Percentiles rank a stretch among this genome's conserved stretches.
These are phyloP conservation scores for Lordiphosa andalusiaca DNA, from an alignment of 2,888 invertebrate species.

Conservation along the genomic window DNA sequence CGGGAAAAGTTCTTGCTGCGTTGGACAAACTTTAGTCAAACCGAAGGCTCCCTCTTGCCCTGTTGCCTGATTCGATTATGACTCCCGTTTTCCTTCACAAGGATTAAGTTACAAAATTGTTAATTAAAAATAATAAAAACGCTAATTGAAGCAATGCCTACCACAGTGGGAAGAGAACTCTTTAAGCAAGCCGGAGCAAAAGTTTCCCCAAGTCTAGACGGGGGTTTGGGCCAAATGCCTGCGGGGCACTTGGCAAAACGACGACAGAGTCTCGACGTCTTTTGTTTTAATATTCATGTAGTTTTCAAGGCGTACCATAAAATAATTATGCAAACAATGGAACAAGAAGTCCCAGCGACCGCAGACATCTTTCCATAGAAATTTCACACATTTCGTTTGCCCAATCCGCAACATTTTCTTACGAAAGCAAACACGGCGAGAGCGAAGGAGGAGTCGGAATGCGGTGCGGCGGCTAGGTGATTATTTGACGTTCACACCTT, in stretches of 20 bases:
- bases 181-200: constrained; percentile 29
- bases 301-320: constrained; percentile 51
- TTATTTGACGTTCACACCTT: constrained; percentile 74
- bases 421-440: constrained; percentile 53
- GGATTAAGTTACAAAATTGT: constrained; percentile 71
- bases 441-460: constrained; percentile 41
- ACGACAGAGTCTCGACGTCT: constrained; percentile 41
- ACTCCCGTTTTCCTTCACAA: constrained; percentile 26
- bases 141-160: constrained; percentile 71
- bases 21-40: constrained; percentile 64
- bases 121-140: constrained; percentile 74
- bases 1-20: constrained; percentile 40
- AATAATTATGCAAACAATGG: constrained; percentile 69
- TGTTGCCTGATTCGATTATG: constrained; percentile 3
- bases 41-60: constrained; percentile 5
- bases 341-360: constrained; percentile 29
- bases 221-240: constrained; percentile 25
- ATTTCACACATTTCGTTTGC: constrained; percentile 61
- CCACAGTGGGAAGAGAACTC: constrained; percentile 25
- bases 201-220: constrained; percentile 56
- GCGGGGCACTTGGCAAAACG: constrained; percentile 41
- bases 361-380: constrained; percentile 49
- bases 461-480: constrained; percentile 60
- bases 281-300: constrained; percentile 67
- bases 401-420: constrained; percentile 54